These are phyloP conservation scores for Myiozetetes cayanensis DNA, from an alignment of 2,113 vertebrate genomes.

Conservation along the genomic window DNA sequence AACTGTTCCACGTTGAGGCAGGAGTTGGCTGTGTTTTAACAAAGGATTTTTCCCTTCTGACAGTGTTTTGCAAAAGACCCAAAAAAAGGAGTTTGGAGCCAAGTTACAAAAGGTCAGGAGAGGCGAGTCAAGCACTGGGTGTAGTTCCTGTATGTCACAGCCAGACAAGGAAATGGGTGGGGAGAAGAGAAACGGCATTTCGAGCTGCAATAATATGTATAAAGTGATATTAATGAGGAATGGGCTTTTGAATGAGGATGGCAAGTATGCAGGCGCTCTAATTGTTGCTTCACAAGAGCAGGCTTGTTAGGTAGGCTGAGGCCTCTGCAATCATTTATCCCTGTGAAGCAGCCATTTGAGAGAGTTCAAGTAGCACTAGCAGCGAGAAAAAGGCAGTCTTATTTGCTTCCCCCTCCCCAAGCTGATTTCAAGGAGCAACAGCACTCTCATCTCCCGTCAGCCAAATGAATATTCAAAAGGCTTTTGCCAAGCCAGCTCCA, in stretches of 20 bases:
- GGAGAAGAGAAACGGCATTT: slow-evolving; percentile 67
- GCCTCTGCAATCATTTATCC: not conserved
- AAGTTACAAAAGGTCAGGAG: slow-evolving; percentile 83
- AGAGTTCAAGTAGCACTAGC: slow-evolving; percentile 14
- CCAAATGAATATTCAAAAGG: slow-evolving; percentile 50
- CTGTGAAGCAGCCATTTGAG: not conserved
- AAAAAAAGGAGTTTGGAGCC: slow-evolving; percentile 78
- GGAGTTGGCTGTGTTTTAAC: slow-evolving; percentile 82
- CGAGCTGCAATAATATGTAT: slow-evolving; percentile 48
- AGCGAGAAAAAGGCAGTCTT: slow-evolving; percentile 29
- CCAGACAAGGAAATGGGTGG: slow-evolving; percentile 78
- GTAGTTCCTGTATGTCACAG: slow-evolving; percentile 80
- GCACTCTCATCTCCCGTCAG: not conserved
- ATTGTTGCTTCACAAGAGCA: slow-evolving; percentile 16
- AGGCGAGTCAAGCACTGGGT: slow-evolving; percentile 78
- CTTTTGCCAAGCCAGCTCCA: not conserved
- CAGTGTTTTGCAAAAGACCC: slow-evolving; percentile 81
- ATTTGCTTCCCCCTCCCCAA: not conserved
- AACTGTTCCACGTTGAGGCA: slow-evolving; percentile 80
- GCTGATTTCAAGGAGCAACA: slow-evolving; percentile 32
- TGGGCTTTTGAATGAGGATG: slow-evolving; percentile 46
- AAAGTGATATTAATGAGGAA: slow-evolving; percentile 56
- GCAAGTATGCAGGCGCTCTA: not conserved
- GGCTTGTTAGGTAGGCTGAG: not conserved
- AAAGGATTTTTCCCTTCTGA: slow-evolving; percentile 77